Base-by-base conservation (phyloP, 1,140 invertebrate species). In the Zaprionus vittiger region DNA sequence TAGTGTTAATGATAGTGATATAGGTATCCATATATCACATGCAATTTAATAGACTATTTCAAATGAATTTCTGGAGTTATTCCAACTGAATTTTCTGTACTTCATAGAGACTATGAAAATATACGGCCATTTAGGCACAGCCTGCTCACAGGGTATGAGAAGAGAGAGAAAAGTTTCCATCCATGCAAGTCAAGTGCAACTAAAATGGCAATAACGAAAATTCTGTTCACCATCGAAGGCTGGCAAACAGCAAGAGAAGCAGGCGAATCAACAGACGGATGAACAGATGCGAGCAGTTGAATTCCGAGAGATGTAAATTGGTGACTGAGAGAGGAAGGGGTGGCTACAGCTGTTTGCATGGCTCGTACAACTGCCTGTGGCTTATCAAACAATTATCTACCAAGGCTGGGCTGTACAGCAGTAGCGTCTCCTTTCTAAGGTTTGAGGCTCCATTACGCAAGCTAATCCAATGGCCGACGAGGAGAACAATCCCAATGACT, bases 171-270 rank as follows among this genome's bases (percentile, higher is more conserved):
- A 62, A 62, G 24, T 49, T 52, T 49, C 15, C n/a, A 5, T 6
- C 15, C 26, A 41, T 60, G 34, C 44, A 73, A 73, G 73, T 63
- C 52, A 57, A 63, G 37, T 70, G 38, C 67, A 24, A 55, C 34
- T 31, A 22, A 63, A 70, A 57, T 62, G 73, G 66, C 68, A 76
- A 71, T 59, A 71, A 71, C 31, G 60, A 41, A 49, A 72, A 64
- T 34, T 34, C 60, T 38, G 52, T 70, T 37, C 49, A 64, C 6
- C 49, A 52, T 71, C 22, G 22, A 11, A 28, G 12, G n/a, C 26
- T 74, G 65, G 72, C 57, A 9, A 34, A 37, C 72, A 75, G 73
- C 59, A 71, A 63, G 15, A 28, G 41, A 15, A 76, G 67, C 68
- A 76, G 15, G 68, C 60, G 20, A 14, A 31, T 60, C 41, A 17